A percentile compares a stretch with the other conserved stretches of the same genome.
Conservation (phyloP, 1,140 invertebrate species). For the Macrosteles quadrilineatus region DNA sequence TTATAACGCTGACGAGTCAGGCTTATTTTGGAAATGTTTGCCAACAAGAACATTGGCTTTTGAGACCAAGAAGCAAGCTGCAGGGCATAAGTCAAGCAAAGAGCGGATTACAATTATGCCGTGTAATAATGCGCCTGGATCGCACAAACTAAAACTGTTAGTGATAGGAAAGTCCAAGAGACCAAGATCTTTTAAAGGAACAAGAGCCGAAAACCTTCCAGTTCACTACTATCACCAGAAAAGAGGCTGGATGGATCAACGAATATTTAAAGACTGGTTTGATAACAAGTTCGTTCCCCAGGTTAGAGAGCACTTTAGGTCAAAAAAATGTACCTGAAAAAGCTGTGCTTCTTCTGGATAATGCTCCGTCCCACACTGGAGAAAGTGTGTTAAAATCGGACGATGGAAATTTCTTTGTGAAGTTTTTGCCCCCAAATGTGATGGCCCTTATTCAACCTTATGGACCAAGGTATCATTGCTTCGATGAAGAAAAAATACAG, state of each 20-base stretch:
- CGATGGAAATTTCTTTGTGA: slow-evolving; percentile 26
- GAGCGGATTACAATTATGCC: slow-evolving; percentile 47
- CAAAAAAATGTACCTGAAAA: not conserved
- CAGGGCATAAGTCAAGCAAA: slow-evolving; percentile 46
- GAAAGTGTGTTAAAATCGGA: too few relatives aligned
- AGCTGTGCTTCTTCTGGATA: slow-evolving; percentile 18
- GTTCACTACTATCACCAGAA: slow-evolving; percentile 28
- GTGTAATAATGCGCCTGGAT: slow-evolving; percentile 45
- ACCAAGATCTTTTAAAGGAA: too few relatives aligned
- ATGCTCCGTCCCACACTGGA: slow-evolving; percentile 17
- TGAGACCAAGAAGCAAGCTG: slow-evolving; percentile 41
- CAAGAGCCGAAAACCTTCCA: slow-evolving; percentile 18
- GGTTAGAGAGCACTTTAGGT: not conserved
- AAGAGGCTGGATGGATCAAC: slow-evolving; percentile 24
- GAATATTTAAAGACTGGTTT: too few relatives aligned
- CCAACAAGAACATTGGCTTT: slow-evolving; percentile 46
- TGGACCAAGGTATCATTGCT: not conserved
- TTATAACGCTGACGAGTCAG: slow-evolving; percentile 51
- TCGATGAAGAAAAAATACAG: not conserved
- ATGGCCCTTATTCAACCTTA: too few relatives aligned
- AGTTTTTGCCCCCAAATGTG: slow-evolving; percentile 19
- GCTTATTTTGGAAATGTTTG: slow-evolving; percentile 48
- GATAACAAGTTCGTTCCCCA: not conserved
- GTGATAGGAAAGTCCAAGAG: too few relatives aligned
- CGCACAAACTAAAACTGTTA: slow-evolving; percentile 47